Conservation (phyloP, 2,888 invertebrate genomes). For the Dilophus febrilis region DNA sequence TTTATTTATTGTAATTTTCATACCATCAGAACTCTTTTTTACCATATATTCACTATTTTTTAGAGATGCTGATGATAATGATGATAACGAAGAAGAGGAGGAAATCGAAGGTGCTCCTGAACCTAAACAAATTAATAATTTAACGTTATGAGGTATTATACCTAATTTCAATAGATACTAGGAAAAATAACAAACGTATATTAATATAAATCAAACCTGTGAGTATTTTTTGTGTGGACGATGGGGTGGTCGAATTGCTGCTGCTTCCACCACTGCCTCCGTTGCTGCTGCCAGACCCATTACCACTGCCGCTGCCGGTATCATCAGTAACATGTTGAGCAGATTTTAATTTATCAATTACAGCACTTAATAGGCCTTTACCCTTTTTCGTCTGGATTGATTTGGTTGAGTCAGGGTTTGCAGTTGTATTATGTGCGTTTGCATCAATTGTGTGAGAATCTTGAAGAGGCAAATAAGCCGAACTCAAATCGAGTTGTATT, state of each 20-base stretch:
- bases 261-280: conserved; percentile 5
- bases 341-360: conserved; percentile 72
- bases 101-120: background rate
- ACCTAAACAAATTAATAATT: conserved; percentile 10
- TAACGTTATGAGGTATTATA: conserved; percentile 25
- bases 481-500: conserved; percentile 46
- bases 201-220: too few relatives aligned
- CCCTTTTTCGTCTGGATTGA: too few relatives aligned
- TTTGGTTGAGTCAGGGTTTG: too few relatives aligned
- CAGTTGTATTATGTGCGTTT: too few relatives aligned
- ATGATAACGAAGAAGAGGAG: background rate
- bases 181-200: too few relatives aligned
- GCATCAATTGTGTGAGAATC: too few relatives aligned
- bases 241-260: conserved; percentile 3
- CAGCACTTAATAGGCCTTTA: conserved; percentile 53
- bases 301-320: background rate
- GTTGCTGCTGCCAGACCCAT: background rate
- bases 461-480: conserved; percentile 17
- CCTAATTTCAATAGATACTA: conserved; percentile 6
- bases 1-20: conserved; percentile 84
- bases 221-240: background rate
- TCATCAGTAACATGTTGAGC: conserved; percentile 33
- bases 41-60: conserved; percentile 79
- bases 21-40: conserved; percentile 68
- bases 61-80: conserved; percentile 25